Evolutionary conservation across 2,797 vertebrate species (phyloP).

Genomic region (Selene dorsalis): DNA sequence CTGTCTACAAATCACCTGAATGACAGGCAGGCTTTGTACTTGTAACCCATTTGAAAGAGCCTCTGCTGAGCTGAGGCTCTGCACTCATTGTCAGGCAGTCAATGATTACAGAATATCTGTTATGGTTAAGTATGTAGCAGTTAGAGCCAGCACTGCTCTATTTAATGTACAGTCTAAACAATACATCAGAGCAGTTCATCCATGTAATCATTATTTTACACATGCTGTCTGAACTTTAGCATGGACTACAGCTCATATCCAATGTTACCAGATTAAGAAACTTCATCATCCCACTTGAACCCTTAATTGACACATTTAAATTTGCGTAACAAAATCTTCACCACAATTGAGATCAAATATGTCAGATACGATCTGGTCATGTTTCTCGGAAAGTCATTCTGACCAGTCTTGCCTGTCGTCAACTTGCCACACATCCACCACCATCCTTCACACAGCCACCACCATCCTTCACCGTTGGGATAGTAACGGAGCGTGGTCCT

Average conservation of each 20-base stretch:
- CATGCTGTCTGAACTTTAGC: background rate
- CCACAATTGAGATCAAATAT: background rate
- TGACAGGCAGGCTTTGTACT: constrained; percentile 13
- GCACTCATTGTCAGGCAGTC: constrained; percentile 15
- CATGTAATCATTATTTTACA: constrained; percentile 36
- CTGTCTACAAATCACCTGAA: constrained; percentile 45
- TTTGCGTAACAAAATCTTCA: background rate
- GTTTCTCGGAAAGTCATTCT: too few species aligned
- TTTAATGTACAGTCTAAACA: constrained; percentile 20
- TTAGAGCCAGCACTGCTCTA: background rate
- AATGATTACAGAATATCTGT: constrained; percentile 31
- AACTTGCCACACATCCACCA: too few species aligned
- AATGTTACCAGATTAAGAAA: constrained; percentile 28
- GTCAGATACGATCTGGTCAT: constrained; percentile 20
- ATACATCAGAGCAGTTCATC: constrained; percentile 1
- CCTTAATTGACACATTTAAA: constrained; percentile 9
- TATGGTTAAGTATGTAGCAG: constrained; percentile 19
- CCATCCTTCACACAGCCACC: too few species aligned
- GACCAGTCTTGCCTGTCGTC: too few species aligned
- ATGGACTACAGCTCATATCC: constrained; percentile 10
- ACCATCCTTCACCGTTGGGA: too few species aligned
- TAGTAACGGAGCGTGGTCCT: too few species aligned
- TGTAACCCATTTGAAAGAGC: constrained; percentile 6
- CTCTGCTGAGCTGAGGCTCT: background rate
- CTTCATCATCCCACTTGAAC: constrained; percentile 27